Evolutionary conservation across 2,113 vertebrate species (phyloP), one percentile per base, ranked within the genome.

Genomic region (Diadophis punctatus): DNA sequence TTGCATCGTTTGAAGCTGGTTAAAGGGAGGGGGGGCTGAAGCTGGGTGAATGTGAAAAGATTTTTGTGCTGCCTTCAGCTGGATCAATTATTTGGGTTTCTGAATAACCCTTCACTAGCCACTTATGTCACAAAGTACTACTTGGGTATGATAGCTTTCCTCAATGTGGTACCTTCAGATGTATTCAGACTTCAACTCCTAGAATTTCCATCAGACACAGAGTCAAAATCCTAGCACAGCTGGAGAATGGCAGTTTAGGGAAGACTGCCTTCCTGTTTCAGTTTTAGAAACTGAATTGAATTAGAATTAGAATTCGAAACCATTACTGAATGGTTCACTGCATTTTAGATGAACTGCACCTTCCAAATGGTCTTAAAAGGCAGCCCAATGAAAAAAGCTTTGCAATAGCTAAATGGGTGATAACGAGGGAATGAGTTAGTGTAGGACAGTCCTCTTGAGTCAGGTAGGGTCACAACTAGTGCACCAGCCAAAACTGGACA

Each of bases 1-100:
- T 5, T 80, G 58, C 7, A 39, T 16, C 30, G 80, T 90, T 58
- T 60, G 68, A 95, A 93, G 39, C 7, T 43, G 74, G 74, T 22
- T 43, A 43, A 22, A 6, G 16, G 16, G 23, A 2, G 8, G 6
- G n/a, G 16, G 14, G 6, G 92, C 2, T 48, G 63, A 87, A 58
- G 87, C 93, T 94, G 18, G 89, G 68, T 55, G 86, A 95, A 96
- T 39, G 68, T 8, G 68, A 39, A 39, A 74, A 39, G 39, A 53
- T 74, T 74, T 74, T 34, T 74, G n/a, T 34, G 63, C 63, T 34
- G 68, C 68, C 16, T 74, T 74, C 16, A 39, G 6, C n/a, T 74
- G 16, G 30, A 39, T 34, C 68, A 20, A 39, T 74, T 8, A 74
- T 74, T 74, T 34, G 16, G n/a, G 68, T 8, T 74, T 39, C n/a